A percentile compares a stretch with the other conserved stretches of the same genome.
Evolutionary conservation across 2,113 vertebrate species (phyloP).

Genomic region (Eclectus roratus): DNA sequence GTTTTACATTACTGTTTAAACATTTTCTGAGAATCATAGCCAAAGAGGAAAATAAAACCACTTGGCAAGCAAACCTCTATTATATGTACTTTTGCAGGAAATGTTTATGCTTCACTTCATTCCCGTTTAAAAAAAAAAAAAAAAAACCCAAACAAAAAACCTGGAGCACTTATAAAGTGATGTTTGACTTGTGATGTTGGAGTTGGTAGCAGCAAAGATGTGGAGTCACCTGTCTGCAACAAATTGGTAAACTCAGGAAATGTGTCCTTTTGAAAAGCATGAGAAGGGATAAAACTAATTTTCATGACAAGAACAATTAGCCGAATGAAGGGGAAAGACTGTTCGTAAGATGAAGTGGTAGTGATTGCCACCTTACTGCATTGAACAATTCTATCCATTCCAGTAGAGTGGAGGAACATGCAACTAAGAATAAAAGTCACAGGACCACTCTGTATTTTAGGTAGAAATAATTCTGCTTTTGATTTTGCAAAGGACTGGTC

Average conservation of each 20-base stretch:
- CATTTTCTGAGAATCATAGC: conserved; percentile 61
- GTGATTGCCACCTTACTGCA: not conserved
- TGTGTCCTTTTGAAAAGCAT: not conserved
- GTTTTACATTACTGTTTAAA: conserved; percentile 64
- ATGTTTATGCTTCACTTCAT: conserved; percentile 39
- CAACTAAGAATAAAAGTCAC: not conserved
- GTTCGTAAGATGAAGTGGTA: not conserved
- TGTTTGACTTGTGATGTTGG: conserved; percentile 12
- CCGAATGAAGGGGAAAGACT: not conserved
- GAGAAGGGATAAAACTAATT: not conserved
- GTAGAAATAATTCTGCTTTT: not conserved
- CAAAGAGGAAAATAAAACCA: conserved; percentile 59
- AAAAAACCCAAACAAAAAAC: not conserved
- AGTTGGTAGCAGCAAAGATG: not conserved
- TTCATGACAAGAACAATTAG: not conserved
- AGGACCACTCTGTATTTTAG: not conserved
- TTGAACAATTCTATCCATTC: not conserved
- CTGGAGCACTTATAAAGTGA: not conserved
- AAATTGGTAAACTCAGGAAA: not conserved
- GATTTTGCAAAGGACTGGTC: not conserved
- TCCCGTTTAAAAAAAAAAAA: not conserved
- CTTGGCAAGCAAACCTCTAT: conserved; percentile 58
- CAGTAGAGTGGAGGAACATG: not conserved
- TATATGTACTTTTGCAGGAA: conserved; percentile 53
- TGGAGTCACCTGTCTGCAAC: not conserved